Conservation (phyloP, 2,797 vertebrate genomes). For the Tragopan temminckii region DNA sequence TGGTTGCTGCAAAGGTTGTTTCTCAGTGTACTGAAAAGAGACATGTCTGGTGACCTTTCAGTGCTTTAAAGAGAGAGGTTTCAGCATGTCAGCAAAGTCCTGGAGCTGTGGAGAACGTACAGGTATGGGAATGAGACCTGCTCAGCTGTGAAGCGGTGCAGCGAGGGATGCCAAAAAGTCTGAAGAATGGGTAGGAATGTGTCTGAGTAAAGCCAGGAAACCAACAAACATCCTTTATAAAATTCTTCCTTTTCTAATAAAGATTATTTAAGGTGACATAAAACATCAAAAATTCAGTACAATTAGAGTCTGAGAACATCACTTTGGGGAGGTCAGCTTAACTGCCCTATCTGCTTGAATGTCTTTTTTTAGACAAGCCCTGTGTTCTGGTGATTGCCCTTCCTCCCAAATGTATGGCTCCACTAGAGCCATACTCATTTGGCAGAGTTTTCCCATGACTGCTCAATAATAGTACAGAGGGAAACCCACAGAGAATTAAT, state of each 20-base stretch:
- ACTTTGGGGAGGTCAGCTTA: constrained; percentile 49
- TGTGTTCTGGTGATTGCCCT: constrained; percentile 58
- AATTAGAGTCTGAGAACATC: constrained; percentile 64
- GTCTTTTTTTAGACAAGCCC: constrained; percentile 59
- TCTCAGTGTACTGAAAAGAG: background rate
- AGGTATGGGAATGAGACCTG: background rate
- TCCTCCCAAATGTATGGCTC: constrained; percentile 49
- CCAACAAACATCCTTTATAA: background rate
- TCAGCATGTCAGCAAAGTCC: background rate
- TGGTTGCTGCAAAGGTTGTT: background rate
- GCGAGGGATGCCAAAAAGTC: background rate
- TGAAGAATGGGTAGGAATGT: background rate
- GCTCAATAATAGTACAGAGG: constrained; percentile 63
- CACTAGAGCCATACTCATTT: constrained; percentile 56
- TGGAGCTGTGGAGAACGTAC: background rate
- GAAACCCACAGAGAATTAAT: constrained; percentile 70
- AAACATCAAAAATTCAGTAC: constrained; percentile 52
- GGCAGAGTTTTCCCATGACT: constrained; percentile 65
- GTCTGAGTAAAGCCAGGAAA: constrained; percentile 8
- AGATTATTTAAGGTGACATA: constrained; percentile 36
- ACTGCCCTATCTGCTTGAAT: constrained; percentile 57
- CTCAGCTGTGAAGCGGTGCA: background rate
- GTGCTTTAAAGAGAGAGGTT: background rate
- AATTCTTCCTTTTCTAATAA: background rate
- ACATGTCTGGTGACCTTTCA: background rate